phyloP scores from a whole-genome alignment of 2,797 vertebrate species.

The Momotus momota region DNA sequence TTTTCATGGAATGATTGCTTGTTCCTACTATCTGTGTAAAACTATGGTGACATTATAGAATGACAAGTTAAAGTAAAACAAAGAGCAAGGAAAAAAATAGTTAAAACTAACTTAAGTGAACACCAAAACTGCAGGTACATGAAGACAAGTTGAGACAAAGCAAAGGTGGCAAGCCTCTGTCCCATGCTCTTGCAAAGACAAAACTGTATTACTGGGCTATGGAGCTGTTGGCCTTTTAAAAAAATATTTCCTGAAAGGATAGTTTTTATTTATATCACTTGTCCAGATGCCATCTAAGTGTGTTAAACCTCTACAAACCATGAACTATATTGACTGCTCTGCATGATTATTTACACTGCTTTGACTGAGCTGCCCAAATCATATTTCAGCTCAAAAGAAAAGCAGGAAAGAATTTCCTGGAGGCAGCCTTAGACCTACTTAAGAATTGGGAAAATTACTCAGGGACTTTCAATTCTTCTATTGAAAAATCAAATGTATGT shows the following conservation, averaged over 20 bases:
- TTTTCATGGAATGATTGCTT: not conserved
- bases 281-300: not conserved
- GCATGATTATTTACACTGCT: not conserved
- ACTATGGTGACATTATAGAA: not conserved
- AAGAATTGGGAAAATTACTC: not conserved
- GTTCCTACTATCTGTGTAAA: not conserved
- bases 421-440: conserved; percentile 43
- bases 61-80: not conserved
- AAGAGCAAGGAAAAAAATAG: not conserved
- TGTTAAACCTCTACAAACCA: not conserved
- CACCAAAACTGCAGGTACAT: not conserved
- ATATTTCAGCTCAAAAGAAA: not conserved
- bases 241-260: not conserved
- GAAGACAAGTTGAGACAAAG: not conserved
- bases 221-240: not conserved
- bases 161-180: not conserved
- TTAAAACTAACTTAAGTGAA: not conserved
- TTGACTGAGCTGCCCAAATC: not conserved
- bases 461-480: not conserved
- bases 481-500: not conserved
- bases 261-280: not conserved
- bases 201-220: not conserved
- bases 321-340: not conserved
- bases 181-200: not conserved
- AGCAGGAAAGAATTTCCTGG: not conserved